Conservation (phyloP, 2,113 vertebrate genomes). For the Gobius niger region DNA sequence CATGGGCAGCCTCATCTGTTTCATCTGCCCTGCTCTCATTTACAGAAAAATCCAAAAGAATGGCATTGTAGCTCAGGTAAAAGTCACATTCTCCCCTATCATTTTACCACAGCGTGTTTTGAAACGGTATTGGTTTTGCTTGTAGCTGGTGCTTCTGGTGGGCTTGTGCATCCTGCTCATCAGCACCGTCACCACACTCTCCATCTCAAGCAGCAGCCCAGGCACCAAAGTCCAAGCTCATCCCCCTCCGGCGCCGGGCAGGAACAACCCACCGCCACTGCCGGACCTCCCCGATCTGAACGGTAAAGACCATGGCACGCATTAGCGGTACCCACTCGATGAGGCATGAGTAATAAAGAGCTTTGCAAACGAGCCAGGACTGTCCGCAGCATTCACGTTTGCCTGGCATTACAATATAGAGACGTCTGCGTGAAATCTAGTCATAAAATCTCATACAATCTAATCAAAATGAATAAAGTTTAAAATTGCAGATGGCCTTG, state of each 20-base stretch:
- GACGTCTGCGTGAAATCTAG: too few species aligned
- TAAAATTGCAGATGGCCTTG: too few species aligned
- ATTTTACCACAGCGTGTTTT: background rate
- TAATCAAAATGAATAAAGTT: too few species aligned
- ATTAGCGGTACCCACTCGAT: conserved; percentile 36
- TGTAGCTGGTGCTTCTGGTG: conserved; percentile 89
- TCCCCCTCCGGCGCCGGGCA: conserved; percentile 51
- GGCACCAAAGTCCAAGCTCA: conserved; percentile 55
- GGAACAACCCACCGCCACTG: conserved; percentile 43
- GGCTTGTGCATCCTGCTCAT: conserved; percentile 92
- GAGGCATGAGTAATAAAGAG: conserved; percentile 52
- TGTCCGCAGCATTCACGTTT: conserved; percentile 14
- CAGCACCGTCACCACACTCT: conserved; percentile 91
- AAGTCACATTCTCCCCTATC: background rate
- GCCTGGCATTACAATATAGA: too few species aligned
- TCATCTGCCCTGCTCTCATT: conserved; percentile 96
- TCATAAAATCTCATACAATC: too few species aligned
- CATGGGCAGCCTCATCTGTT: conserved; percentile 98
- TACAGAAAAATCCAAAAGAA: conserved; percentile 93
- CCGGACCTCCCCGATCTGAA: conserved; percentile 53
- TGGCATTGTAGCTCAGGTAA: conserved; percentile 86
- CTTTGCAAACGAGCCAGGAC: conserved; percentile 46
- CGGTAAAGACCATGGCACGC: conserved; percentile 54
- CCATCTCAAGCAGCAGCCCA: conserved; percentile 70
- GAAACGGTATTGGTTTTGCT: background rate